phyloP scores from a whole-genome alignment of 2,797 vertebrate species.

The Manis javanica region DNA sequence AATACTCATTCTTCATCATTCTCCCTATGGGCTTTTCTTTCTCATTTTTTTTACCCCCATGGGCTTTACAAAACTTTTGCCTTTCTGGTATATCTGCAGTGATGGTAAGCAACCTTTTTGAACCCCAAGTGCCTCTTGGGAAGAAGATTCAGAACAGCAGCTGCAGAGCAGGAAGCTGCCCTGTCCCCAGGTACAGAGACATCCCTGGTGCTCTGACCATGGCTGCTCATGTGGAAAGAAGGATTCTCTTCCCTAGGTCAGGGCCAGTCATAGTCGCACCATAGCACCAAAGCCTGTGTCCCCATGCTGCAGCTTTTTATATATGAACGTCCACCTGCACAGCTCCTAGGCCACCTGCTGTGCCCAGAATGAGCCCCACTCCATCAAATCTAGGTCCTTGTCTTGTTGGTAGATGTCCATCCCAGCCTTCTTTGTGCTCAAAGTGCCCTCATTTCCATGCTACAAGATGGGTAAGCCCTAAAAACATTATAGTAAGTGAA shows the following conservation, averaged over 20 bases:
- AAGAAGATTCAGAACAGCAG: neutral
- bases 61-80: slow-evolving; percentile 41
- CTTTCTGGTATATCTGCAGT: neutral
- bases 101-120: neutral
- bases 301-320: neutral
- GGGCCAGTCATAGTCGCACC: neutral
- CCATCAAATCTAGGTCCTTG: neutral
- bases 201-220: neutral
- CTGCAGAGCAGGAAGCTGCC: neutral
- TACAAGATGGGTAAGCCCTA: neutral
- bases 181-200: no score
- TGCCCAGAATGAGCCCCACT: neutral
- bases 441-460: neutral
- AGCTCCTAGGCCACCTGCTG: neutral
- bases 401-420: neutral
- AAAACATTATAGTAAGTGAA: neutral
- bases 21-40: neutral
- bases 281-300: neutral
- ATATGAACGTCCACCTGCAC: neutral
- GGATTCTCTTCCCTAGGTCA: neutral
- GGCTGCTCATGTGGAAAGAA: neutral
- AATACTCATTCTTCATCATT: neutral
- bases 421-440: neutral
- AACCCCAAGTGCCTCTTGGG: neutral
- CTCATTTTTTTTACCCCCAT: neutral